Evolutionary conservation across 2,888 invertebrate species (phyloP), one percentile per base, ranked within the genome.

Genomic region (Ypsolopha sequella): DNA sequence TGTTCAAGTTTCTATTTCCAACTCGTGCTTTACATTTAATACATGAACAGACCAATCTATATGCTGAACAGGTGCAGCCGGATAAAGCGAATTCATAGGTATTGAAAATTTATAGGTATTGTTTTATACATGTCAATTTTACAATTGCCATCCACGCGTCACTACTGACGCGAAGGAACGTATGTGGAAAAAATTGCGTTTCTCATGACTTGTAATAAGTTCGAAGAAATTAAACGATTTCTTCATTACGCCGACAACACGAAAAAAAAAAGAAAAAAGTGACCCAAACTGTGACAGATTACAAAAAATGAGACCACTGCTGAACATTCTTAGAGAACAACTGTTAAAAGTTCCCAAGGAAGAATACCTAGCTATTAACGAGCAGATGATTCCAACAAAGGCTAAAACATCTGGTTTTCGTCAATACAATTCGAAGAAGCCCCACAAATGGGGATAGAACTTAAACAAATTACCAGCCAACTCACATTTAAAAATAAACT

Each of bases 71-170:
- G 48, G 50, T 53, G 41, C 43, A 52, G 44, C 54, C 51, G 1
- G 51, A 52, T 45, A 56, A 33, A 10, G 24, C 41, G 9, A 38
- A 33, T 44, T 14, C 14, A 56, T 7, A 56, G 59, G 6, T 51
- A 56, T 7, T 13, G 36, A 0, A 51, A 58, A 54, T 59, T 60
- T 56, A 55, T 59, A 41, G 60, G 59, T 7, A 46, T 57, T 46
- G 6, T 57, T 13, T 54, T 60, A 45, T 57, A 57, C 34, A 61
- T 60, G 58, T 61, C 58, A 33, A 52, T 58, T 10, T 54, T 61
- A n/a, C 59, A 60, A 9, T 51, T 59, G 6, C 58, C 60, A 36
- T 43, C 56, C 11, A 61, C 57, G n/a, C 54, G 58, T 11, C 56
- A 55, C 38, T 61, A 62, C 47, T 62, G 62, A 59, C 9, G 46